phyloP scores from a whole-genome alignment of 2,888 invertebrate species.

The Psylliodes chrysocephalus region DNA sequence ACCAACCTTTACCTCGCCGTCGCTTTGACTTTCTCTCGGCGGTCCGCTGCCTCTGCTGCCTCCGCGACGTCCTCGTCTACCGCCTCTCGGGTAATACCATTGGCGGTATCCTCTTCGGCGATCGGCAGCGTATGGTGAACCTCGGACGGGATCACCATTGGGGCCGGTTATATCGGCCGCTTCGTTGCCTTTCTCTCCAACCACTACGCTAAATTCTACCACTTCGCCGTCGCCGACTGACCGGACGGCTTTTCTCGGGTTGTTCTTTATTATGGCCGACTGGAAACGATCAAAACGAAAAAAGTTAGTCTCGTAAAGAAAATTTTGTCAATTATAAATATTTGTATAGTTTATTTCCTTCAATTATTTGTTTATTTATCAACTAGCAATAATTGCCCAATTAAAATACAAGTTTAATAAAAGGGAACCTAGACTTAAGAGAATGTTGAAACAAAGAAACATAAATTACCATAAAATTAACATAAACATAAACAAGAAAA shows the following conservation, averaged over 20 bases:
- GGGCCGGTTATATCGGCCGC: conserved; percentile 99
- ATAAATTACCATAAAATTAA: no score
- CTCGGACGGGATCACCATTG: conserved; percentile 92
- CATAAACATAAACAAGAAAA: no score
- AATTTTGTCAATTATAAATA: no score
- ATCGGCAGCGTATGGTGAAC: conserved; percentile 96
- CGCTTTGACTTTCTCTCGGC: conserved; percentile 54
- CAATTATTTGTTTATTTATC: no score
- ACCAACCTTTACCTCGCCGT: conserved; percentile 48
- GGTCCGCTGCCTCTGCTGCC: conserved; percentile 66
- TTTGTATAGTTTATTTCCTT: no score
- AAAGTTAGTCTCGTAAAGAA: no score
- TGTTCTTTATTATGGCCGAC: conserved; percentile 97
- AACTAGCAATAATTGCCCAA: no score
- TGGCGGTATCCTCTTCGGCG: conserved; percentile 80
- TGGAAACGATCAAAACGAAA: no score
- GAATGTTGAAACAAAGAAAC: no score
- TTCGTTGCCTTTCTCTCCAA: conserved; percentile 97
- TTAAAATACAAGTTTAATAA: no score
- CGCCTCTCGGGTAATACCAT: conserved; percentile 69
- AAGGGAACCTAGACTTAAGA: no score
- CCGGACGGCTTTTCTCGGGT: conserved; percentile 97
- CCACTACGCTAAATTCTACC: conserved; percentile 98
- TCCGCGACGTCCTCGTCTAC: conserved; percentile 67
- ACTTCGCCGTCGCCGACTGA: conserved; percentile 98